Evolutionary conservation across 2,797 vertebrate species (phyloP).

Genomic region (Pteronotus mesoamericanus): DNA sequence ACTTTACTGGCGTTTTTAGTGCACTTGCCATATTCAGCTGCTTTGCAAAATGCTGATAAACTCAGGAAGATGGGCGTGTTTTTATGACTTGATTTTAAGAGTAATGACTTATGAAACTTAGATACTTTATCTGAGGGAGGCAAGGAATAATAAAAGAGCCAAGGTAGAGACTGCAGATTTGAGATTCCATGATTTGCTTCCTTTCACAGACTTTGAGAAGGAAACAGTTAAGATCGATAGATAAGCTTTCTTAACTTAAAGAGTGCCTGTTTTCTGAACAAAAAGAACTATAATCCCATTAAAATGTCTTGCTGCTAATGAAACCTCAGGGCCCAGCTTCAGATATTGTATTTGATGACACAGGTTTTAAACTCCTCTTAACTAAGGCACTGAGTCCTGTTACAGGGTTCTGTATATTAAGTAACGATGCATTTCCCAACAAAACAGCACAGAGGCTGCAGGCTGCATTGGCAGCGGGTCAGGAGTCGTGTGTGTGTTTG

Average conservation of each 20-base stretch:
- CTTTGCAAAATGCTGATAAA: conserved; percentile 58
- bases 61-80: conserved; percentile 23
- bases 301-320: conserved; percentile 45
- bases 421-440: neutral
- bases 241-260: conserved; percentile 21
- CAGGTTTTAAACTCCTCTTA: neutral
- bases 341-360: conserved; percentile 4
- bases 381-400: neutral
- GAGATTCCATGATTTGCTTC: conserved; percentile 26
- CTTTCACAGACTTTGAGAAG: conserved; percentile 14
- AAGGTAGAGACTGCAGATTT: neutral
- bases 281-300: conserved; percentile 17
- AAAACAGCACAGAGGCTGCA: neutral
- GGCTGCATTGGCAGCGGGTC: neutral
- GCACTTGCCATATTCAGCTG: neutral
- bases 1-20: conserved; percentile 41
- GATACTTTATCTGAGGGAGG: conserved; percentile 15
- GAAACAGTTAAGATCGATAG: conserved; percentile 15
- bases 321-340: conserved; percentile 1
- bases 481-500: too few relatives aligned
- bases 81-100: conserved; percentile 55
- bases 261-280: conserved; percentile 17
- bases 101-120: conserved; percentile 42
- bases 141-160: conserved; percentile 40
- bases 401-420: neutral